Percentiles rank a stretch among this genome's conserved stretches.
phyloP scores from a whole-genome alignment of 2,113 vertebrate genomes.

The Channa argus region DNA sequence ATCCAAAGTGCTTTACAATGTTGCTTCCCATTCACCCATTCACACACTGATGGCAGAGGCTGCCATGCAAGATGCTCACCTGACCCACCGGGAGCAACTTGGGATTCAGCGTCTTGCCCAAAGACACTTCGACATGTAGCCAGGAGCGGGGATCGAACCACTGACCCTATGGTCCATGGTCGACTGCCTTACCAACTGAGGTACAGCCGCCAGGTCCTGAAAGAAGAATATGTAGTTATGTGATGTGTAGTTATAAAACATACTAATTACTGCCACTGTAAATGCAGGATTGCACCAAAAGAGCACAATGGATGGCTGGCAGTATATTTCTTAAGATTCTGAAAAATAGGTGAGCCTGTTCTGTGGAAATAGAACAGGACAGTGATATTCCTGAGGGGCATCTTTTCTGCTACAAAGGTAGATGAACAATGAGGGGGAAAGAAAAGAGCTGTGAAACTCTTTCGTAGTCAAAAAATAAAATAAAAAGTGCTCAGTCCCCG shows the following conservation, averaged over 20 bases:
- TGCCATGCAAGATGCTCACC: too few species aligned
- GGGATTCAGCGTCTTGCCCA: too few species aligned
- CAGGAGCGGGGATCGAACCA: too few species aligned
- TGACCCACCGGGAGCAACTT: too few species aligned
- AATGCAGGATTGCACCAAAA: neutral
- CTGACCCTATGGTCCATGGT: too few species aligned
- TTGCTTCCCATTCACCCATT: too few species aligned
- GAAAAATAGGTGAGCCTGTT: slow-evolving; percentile 12
- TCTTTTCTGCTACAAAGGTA: slow-evolving; percentile 34
- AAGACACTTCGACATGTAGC: too few species aligned
- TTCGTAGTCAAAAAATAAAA: slow-evolving; percentile 22
- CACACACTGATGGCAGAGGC: too few species aligned
- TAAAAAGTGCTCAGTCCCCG: slow-evolving; percentile 24
- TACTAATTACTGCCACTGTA: neutral
- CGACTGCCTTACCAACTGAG: too few species aligned
- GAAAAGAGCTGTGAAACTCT: slow-evolving; percentile 44
- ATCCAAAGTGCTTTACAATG: too few species aligned
- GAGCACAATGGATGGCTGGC: neutral
- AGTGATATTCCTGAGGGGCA: slow-evolving; percentile 36
- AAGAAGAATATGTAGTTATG: neutral
- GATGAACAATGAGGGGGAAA: slow-evolving; percentile 13
- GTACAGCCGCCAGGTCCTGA: too few species aligned
- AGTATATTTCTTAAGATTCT: neutral
- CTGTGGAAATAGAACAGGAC: slow-evolving; percentile 13
- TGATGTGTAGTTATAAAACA: neutral